Conservation (phyloP, 1,140 invertebrate genomes). For the Reticulitermes speratus region DNA sequence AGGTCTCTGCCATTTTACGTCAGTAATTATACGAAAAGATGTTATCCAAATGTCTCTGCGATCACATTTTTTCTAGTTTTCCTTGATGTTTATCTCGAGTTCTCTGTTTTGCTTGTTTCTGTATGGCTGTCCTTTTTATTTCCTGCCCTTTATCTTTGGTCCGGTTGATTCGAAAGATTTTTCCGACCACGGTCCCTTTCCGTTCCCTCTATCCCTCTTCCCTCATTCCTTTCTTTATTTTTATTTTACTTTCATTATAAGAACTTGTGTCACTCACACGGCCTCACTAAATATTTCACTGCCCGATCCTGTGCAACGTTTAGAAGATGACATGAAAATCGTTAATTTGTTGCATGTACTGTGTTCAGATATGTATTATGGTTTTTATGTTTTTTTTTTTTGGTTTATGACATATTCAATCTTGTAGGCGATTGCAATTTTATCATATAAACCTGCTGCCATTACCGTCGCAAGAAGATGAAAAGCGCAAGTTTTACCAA, state of each 20-base stretch:
- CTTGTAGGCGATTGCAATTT: too few relatives aligned
- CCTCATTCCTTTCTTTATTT: neutral
- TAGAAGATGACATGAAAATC: neutral
- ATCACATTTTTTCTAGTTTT: neutral
- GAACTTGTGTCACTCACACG: neutral
- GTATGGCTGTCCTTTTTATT: neutral
- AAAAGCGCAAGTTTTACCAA: too few relatives aligned
- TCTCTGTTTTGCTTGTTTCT: neutral
- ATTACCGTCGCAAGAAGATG: too few relatives aligned
- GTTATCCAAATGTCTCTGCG: neutral
- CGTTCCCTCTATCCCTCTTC: neutral
- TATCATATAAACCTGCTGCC: too few relatives aligned
- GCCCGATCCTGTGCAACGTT: neutral
- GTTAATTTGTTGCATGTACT: too few relatives aligned
- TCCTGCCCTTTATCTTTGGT: neutral
- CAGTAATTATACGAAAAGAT: slow-evolving; percentile 8
- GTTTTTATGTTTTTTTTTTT: too few relatives aligned
- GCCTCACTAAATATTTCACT: neutral
- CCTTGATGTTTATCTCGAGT: neutral
- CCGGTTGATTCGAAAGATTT: neutral
- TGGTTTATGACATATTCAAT: too few relatives aligned
- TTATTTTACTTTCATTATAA: slow-evolving; percentile 3
- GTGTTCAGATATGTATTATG: too few relatives aligned
- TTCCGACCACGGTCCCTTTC: neutral
- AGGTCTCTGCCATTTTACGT: neutral